These are phyloP conservation scores for Antheraea assamensis DNA, from an alignment of 2,888 invertebrate genomes.

Conservation along the genomic window DNA sequence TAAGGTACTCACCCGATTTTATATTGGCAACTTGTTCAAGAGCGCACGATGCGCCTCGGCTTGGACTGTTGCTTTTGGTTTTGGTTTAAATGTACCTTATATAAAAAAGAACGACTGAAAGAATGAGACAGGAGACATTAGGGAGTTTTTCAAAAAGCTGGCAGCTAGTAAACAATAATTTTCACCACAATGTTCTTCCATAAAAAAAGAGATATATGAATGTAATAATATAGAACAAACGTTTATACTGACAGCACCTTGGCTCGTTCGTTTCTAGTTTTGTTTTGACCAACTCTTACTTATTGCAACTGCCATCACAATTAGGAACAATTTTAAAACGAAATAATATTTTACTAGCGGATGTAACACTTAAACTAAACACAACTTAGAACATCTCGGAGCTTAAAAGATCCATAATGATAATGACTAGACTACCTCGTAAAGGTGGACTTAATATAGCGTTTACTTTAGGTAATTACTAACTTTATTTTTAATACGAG, in stretches of 20 bases:
- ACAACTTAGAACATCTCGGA: constrained; percentile 25
- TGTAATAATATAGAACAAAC: constrained; percentile 9
- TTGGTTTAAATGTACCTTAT: too few species aligned
- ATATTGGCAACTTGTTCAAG: too few species aligned
- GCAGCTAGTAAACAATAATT: too few species aligned
- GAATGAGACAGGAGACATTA: too few species aligned
- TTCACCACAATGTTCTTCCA: too few species aligned
- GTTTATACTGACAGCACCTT: neutral
- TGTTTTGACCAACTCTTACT: constrained; percentile 19
- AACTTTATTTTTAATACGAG: neutral
- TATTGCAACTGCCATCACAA: constrained; percentile 19
- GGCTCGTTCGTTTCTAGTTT: constrained; percentile 1
- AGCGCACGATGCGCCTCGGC: too few species aligned
- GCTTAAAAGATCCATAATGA: constrained; percentile 24
- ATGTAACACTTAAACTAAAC: constrained; percentile 31
- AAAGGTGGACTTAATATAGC: constrained; percentile 1
- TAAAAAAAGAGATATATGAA: neutral
- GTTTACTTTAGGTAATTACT: neutral
- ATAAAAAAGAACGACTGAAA: too few species aligned
- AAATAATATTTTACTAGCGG: constrained; percentile 33
- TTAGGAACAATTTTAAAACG: constrained; percentile 18
- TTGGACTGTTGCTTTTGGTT: too few species aligned
- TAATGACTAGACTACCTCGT: constrained; percentile 22
- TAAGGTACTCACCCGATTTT: too few species aligned
- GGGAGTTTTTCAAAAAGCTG: too few species aligned